These are phyloP conservation scores for Paraplagusia blochii DNA, from an alignment of 2,113 vertebrate species.

Conservation along the genomic window DNA sequence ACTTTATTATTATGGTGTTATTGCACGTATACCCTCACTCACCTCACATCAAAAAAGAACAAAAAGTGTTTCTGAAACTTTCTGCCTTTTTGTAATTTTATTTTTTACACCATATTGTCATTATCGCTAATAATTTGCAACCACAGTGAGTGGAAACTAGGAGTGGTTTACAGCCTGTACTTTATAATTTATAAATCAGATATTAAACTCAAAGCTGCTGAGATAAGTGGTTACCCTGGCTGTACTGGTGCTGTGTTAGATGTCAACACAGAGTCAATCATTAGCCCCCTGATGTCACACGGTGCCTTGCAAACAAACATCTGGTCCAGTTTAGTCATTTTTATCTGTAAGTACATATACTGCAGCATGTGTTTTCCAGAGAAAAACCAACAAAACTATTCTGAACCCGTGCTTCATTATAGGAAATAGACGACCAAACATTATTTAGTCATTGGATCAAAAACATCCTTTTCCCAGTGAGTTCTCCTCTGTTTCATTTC, in stretches of 20 bases:
- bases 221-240: neutral
- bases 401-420: constrained; percentile 45
- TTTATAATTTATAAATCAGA: neutral
- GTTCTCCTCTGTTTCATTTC: constrained; percentile 24
- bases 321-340: constrained; percentile 1
- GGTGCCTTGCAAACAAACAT: constrained; percentile 5
- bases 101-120: neutral
- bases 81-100: no score
- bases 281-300: constrained; percentile 9
- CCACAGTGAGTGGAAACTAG: neutral
- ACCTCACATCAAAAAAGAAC: no score
- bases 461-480: constrained; percentile 37
- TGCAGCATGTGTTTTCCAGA: constrained; percentile 14
- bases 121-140: constrained; percentile 2
- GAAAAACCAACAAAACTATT: constrained; percentile 10
- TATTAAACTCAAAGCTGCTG: constrained; percentile 6
- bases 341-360: neutral
- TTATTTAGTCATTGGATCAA: constrained; percentile 42
- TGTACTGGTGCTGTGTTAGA: neutral
- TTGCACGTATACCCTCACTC: no score
- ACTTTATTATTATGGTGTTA: no score
- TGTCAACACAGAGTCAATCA: constrained; percentile 5
- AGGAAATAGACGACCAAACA: constrained; percentile 47
- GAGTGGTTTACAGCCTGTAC: neutral
- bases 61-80: no score